Conservation (phyloP, 2,113 vertebrate genomes). For the Passer montanus region DNA sequence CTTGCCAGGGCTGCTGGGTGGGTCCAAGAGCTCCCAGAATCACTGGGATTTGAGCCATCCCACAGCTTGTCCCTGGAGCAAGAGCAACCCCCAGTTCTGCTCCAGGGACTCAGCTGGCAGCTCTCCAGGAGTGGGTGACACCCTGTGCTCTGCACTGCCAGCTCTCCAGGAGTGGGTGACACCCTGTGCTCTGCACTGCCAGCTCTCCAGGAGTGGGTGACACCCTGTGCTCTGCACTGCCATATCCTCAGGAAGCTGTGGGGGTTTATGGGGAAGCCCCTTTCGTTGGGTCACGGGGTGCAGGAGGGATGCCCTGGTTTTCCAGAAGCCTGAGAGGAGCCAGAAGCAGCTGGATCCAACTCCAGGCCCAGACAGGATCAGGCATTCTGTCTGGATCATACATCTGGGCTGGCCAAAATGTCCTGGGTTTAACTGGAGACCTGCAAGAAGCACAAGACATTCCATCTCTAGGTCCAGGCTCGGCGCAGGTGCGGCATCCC, state of each 20-base stretch:
- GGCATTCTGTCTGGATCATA: background rate
- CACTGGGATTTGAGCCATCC: background rate
- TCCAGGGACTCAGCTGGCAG: background rate
- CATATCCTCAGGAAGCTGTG: fast-evolving
- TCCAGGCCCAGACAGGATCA: background rate
- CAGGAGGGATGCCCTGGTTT: background rate
- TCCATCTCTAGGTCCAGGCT: background rate
- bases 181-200: background rate
- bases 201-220: too few species aligned
- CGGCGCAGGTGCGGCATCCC: background rate
- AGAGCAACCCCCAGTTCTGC: background rate
- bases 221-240: too few species aligned
- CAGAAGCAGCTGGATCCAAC: background rate
- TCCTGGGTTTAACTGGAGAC: fast-evolving
- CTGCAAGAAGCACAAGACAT: background rate
- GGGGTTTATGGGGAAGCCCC: background rate
- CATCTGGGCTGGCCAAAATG: background rate
- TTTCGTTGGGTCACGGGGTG: fast-evolving
- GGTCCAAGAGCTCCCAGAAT: background rate
- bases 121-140: background rate
- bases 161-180: too few species aligned
- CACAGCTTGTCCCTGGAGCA: background rate
- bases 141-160: background rate
- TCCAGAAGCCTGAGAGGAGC: background rate
- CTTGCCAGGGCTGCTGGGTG: background rate